Conservation (phyloP, 2,888 invertebrate species). For the Nephrotoma appendiculata region DNA sequence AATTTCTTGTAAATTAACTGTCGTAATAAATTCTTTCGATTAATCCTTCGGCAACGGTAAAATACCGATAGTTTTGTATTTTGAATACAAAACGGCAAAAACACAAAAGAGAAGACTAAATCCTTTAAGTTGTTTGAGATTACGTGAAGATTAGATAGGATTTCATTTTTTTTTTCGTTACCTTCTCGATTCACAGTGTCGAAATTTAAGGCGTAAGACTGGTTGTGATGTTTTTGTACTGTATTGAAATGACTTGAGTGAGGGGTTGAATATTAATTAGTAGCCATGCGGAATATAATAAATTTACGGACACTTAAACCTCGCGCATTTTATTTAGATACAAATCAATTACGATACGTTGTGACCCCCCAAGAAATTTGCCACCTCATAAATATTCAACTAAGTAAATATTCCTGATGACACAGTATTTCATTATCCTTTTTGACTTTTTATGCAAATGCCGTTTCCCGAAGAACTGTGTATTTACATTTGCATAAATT, state of each 20-base stretch:
- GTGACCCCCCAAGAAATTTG: neutral
- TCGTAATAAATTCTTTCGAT: neutral
- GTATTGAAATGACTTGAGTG: too few species aligned
- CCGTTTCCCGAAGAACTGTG: neutral
- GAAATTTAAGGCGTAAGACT: neutral
- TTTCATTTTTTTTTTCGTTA: neutral
- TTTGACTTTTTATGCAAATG: neutral
- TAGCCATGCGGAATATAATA: neutral
- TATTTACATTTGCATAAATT: neutral
- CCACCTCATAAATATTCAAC: neutral
- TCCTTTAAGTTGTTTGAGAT: neutral
- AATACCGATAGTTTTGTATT: neutral
- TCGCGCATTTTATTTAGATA: neutral
- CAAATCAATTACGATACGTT: neutral
- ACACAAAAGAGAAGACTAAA: neutral
- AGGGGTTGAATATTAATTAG: neutral
- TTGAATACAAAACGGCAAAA: neutral
- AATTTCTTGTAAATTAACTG: neutral
- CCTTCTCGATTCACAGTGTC: neutral
- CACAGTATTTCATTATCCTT: neutral
- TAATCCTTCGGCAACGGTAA: neutral
- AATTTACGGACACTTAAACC: neutral
- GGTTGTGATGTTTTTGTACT: too few species aligned
- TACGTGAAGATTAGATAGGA: neutral
- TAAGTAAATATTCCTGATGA: neutral